Percentiles rank a stretch among this genome's conserved stretches.
phyloP scores from a whole-genome alignment of 2,113 vertebrate genomes.

The Hypocryptadius cinnamomeus region DNA sequence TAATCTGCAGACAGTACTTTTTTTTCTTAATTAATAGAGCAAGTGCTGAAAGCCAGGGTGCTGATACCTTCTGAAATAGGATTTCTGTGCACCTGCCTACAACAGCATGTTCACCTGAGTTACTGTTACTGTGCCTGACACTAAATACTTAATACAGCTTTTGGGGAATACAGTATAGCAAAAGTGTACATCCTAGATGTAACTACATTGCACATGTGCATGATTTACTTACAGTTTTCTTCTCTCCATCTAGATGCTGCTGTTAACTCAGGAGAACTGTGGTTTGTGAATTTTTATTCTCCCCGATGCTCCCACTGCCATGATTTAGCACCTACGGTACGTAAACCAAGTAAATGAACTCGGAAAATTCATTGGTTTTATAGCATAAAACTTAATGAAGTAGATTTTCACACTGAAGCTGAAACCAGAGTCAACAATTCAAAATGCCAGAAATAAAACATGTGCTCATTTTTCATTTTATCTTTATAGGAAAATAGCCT shows the following conservation, averaged over 20 bases:
- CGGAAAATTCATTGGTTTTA: background rate
- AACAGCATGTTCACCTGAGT: background rate
- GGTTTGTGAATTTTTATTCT: constrained; percentile 99
- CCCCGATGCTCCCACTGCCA: constrained; percentile 97
- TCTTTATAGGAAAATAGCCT: background rate
- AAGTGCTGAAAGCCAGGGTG: background rate
- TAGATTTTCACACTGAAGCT: background rate
- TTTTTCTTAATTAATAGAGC: background rate
- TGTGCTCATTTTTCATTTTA: background rate
- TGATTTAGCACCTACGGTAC: constrained; percentile 90
- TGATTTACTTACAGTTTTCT: background rate
- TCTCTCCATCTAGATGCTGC: constrained; percentile 77
- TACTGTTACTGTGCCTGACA: background rate
- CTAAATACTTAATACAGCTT: background rate
- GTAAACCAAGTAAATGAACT: background rate
- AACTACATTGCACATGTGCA: background rate
- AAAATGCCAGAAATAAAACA: background rate
- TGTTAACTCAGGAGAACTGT: constrained; percentile 92
- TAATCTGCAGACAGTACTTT: background rate
- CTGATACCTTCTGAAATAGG: background rate
- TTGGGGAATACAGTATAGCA: background rate
- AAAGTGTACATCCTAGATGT: background rate
- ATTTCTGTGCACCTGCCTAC: background rate
- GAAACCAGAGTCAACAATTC: background rate
- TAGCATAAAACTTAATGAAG: background rate